These are phyloP conservation scores for Frieseomelitta varia DNA, from an alignment of 1,140 invertebrate genomes.

Conservation along the genomic window DNA sequence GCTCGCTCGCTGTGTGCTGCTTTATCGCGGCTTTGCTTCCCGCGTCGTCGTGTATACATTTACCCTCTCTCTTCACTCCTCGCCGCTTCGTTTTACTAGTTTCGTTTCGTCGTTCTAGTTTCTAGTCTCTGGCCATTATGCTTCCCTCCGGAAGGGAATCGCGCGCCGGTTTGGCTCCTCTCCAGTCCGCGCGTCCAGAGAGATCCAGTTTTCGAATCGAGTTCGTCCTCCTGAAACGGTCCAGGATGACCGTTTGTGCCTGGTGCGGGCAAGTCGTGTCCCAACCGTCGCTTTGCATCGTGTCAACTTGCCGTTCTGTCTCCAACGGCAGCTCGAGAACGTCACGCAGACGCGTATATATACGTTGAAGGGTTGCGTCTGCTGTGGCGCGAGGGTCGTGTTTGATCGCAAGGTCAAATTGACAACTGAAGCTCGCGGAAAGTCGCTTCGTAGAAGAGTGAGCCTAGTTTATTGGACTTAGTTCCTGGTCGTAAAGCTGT, in stretches of 20 bases:
- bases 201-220: slow-evolving; percentile 81
- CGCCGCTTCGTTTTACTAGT: neutral
- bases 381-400: slow-evolving; percentile 43
- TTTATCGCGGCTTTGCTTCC: slow-evolving; percentile 8
- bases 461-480: too few species aligned
- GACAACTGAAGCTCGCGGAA: too few species aligned
- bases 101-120: neutral
- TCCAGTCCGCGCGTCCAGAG: slow-evolving; percentile 65
- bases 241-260: slow-evolving; percentile 72
- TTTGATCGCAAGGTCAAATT: too few species aligned
- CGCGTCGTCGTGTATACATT: neutral
- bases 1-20: neutral
- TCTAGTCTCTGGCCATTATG: neutral
- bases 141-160: slow-evolving; percentile 24
- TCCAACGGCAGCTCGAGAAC: slow-evolving; percentile 32
- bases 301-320: slow-evolving; percentile 49
- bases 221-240: slow-evolving; percentile 79
- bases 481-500: too few species aligned
- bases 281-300: slow-evolving; percentile 35
- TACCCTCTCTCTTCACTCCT: neutral
- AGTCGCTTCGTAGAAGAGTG: too few species aligned
- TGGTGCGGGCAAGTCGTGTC: slow-evolving; percentile 8
- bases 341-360: too few species aligned
- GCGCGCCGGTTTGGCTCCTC: slow-evolving; percentile 18
- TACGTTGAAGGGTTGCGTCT: slow-evolving; percentile 39